Evolutionary conservation across 2,113 vertebrate genomes (phyloP), one percentile per base, ranked within the genome.

Genomic region (Origma solitaria): DNA sequence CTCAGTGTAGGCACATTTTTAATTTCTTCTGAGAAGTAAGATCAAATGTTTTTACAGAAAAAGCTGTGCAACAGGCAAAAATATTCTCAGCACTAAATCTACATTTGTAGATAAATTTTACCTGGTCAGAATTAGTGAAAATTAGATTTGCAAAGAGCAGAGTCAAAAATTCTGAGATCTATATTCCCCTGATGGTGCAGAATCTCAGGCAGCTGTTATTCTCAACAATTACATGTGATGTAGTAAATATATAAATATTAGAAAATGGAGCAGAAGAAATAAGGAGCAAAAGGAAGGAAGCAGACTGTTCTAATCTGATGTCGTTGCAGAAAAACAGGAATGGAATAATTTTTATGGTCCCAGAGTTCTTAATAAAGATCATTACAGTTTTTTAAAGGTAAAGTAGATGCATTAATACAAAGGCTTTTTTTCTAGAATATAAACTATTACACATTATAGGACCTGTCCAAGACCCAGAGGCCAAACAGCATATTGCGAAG

Each of bases 341-440:
- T 73, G 24, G 23, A 83, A 81, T 86, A 77, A 42, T n/a, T 82
- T 92, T 73, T 73, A 21, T 69, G 25, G 9, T 82, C 53, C 22
- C n/a, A 42, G 49, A 40, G 40, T 38, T 84, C 49, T 64, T 92
- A 35, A 66, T 93, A 83, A 88, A 86, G 51, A 86, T 37, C 19
- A 42, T 23, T 47, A 33, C 19, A 20, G 2, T 53, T 88, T 61
- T 69, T 90, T 27, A 38, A 62, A 86, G 23, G 22, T 28, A n/a
- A 14, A 86, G 3, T 81, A 51, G 49, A 7, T 54, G 30, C 1
- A 11, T 68, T 62, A 66, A 45, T 50, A 21, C 31, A 65, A 40
- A 79, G 16, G 8, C 15, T 83, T 18, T 77, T 0, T 61, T 88
- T 78, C 44, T 78, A 45, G 45, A 82, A 61, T 51, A 8, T 15